Percentiles rank a stretch among this genome's conserved stretches.
Evolutionary conservation across 2,888 invertebrate species (phyloP).

Genomic region (Caprella mutica): DNA sequence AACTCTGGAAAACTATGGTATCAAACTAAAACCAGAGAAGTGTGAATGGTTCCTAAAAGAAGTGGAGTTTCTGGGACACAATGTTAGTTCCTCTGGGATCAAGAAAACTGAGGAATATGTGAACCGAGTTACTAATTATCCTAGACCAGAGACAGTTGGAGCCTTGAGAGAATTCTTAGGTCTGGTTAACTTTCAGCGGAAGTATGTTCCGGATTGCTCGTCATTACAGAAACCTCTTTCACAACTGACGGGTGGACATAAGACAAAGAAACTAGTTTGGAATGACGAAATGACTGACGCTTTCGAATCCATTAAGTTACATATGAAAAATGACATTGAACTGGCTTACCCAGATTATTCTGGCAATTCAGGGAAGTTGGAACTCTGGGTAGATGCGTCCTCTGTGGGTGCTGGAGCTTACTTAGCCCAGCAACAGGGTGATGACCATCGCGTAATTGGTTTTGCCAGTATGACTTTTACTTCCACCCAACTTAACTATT

Average conservation of each 20-base stretch:
- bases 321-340: not conserved
- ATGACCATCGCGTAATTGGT: not conserved
- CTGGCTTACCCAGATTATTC: not conserved
- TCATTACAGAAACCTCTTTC: not conserved
- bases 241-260: not conserved
- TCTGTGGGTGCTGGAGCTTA: not conserved
- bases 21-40: not conserved
- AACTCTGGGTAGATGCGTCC: not conserved
- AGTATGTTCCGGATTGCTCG: not conserved
- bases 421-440: not conserved
- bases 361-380: not conserved
- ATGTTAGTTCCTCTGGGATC: constrained; percentile 1
- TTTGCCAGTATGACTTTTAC: constrained; percentile 4
- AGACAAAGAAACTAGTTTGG: not conserved
- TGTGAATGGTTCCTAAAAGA: constrained; percentile 7
- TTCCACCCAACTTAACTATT: not conserved
- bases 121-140: not conserved
- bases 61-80: not conserved
- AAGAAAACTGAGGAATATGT: not conserved
- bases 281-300: not conserved
- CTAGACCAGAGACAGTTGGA: not conserved
- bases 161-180: not conserved
- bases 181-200: not conserved
- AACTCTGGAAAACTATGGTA: not conserved
- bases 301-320: not conserved